A percentile compares a stretch with the other conserved stretches of the same genome.
phyloP scores from a whole-genome alignment of 2,888 invertebrate species.

The Mythimna loreyi region DNA sequence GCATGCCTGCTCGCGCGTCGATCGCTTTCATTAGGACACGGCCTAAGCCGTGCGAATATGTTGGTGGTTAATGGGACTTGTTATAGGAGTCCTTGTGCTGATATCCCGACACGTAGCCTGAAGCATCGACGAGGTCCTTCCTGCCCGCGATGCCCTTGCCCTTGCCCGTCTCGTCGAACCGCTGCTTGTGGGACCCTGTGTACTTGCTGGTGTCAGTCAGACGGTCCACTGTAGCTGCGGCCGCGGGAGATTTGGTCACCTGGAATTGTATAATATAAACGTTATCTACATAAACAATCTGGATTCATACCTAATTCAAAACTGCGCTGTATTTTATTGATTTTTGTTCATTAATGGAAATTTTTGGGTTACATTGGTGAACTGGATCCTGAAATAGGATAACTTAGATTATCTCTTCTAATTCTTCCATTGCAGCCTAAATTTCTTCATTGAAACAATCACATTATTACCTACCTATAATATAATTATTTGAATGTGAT shows the following conservation, averaged over 20 bases:
- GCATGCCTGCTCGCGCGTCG: neutral
- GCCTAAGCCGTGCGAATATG: conserved; percentile 35
- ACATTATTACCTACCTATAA: neutral
- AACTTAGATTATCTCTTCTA: neutral
- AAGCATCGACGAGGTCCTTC: conserved; percentile 93
- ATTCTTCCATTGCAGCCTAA: neutral
- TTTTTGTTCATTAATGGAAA: too few species aligned
- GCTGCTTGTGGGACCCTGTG: conserved; percentile 96
- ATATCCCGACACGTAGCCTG: conserved; percentile 96
- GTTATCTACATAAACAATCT: neutral
- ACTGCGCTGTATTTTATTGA: too few species aligned
- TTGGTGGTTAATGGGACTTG: conserved; percentile 86
- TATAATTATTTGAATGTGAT: neutral
- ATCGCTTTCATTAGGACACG: neutral
- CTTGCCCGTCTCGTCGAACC: conserved; percentile 96
- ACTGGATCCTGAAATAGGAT: neutral
- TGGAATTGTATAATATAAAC: conserved; percentile 63
- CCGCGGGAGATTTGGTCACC: conserved; percentile 86
- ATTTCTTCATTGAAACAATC: neutral
- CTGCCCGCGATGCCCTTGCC: conserved; percentile 96
- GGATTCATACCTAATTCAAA: neutral
- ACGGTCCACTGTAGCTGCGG: conserved; percentile 92
- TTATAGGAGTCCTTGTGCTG: conserved; percentile 95
- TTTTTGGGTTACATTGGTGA: neutral
- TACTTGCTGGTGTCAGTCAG: conserved; percentile 96